Conservation (phyloP, 2,888 invertebrate species). For the Anticlea derivata region DNA sequence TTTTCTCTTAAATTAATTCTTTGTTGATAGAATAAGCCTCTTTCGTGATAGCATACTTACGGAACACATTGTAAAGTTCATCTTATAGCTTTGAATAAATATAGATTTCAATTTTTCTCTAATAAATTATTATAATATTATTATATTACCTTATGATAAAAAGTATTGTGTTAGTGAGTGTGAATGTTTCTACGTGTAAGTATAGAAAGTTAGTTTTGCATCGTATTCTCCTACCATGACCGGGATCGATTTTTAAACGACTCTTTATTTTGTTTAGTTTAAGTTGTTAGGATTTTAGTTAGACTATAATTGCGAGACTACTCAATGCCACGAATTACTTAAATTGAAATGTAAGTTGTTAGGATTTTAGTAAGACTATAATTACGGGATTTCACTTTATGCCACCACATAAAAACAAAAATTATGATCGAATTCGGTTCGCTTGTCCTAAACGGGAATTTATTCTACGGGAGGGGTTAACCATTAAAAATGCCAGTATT, state of each 20-base stretch:
- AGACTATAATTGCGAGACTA: constrained; percentile 65
- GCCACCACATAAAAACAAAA: constrained; percentile 73
- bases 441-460: constrained; percentile 28
- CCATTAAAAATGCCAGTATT: constrained; percentile 81
- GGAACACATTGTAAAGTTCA: too few relatives aligned
- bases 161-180: constrained; percentile 6
- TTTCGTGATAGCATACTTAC: too few relatives aligned
- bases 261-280: constrained; percentile 16
- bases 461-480: constrained; percentile 54
- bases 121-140: too few relatives aligned
- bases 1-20: too few relatives aligned
- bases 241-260: constrained; percentile 25
- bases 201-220: constrained; percentile 15
- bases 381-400: constrained; percentile 47
- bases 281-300: constrained; percentile 54
- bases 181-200: constrained; percentile 3
- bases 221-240: constrained; percentile 11
- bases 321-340: constrained; percentile 45
- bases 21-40: too few relatives aligned
- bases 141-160: constrained; percentile 11
- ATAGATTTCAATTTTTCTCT: too few relatives aligned
- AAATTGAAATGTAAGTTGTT: constrained; percentile 39
- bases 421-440: constrained; percentile 65
- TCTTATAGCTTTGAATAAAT: too few relatives aligned
- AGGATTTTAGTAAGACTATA: constrained; percentile 66